These are phyloP conservation scores for Chrysodeixis includens DNA, from an alignment of 2,888 invertebrate species.

Conservation along the genomic window DNA sequence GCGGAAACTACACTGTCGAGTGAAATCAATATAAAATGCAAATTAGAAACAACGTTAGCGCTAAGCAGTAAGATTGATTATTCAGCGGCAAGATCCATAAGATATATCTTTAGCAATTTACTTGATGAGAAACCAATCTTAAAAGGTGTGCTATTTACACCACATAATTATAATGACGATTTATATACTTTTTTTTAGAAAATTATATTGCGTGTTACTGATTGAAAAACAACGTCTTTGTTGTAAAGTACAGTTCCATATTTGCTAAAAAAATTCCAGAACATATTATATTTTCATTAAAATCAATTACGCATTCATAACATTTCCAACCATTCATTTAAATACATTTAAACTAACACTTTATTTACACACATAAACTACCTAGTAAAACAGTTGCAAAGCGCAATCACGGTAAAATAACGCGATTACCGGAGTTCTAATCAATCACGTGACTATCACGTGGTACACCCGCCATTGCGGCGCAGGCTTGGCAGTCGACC, in stretches of 20 bases:
- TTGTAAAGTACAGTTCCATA: too few relatives aligned
- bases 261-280: too few relatives aligned
- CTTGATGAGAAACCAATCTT: background rate
- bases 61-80: background rate
- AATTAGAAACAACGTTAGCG: background rate
- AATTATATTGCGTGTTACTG: too few relatives aligned
- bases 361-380: too few relatives aligned
- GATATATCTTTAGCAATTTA: background rate
- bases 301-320: too few relatives aligned
- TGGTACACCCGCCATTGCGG: constrained; percentile 29
- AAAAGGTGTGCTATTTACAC: background rate
- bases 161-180: background rate
- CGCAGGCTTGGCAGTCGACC: constrained; percentile 44
- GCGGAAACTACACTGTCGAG: background rate
- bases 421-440: constrained; percentile 13
- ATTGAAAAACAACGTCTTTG: too few relatives aligned
- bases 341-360: too few relatives aligned
- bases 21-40: background rate
- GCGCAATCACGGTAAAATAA: constrained; percentile 6
- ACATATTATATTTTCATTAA: too few relatives aligned
- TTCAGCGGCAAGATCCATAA: background rate
- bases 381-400: too few relatives aligned
- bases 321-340: too few relatives aligned
- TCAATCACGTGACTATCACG: constrained; percentile 24
- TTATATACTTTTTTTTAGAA: too few relatives aligned